These are phyloP conservation scores for Erannis defoliaria DNA, from an alignment of 2,888 invertebrate species.

Conservation along the genomic window DNA sequence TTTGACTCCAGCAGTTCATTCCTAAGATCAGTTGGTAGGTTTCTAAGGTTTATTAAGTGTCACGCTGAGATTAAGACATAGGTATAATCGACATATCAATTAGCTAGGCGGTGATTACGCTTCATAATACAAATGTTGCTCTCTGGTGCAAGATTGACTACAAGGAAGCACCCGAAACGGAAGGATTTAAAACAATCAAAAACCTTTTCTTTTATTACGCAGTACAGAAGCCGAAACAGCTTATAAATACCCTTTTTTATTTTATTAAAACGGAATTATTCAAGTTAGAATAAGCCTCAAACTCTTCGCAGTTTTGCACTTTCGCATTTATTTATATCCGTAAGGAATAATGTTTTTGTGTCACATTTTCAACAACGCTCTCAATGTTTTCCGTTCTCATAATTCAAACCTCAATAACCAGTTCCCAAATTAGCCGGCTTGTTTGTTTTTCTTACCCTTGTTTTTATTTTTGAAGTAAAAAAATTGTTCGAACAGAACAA, in stretches of 20 bases:
- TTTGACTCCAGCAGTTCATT: conserved; percentile 19
- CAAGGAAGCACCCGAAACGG: too few relatives aligned
- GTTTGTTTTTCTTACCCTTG: conserved; percentile 26
- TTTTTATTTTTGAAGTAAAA: conserved; percentile 14
- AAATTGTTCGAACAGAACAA: conserved; percentile 33
- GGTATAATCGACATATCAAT: background rate
- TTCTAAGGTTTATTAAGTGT: background rate
- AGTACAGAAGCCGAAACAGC: too few relatives aligned
- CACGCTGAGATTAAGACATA: background rate
- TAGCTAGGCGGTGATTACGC: too few relatives aligned
- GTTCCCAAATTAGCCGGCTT: conserved; percentile 26
- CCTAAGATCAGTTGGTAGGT: background rate
- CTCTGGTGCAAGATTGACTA: too few relatives aligned
- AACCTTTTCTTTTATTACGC: too few relatives aligned
- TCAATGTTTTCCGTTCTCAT: conserved; percentile 10
- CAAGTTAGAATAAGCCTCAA: too few relatives aligned
- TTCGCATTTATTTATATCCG: too few relatives aligned
- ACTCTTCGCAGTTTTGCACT: background rate
- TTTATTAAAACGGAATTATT: too few relatives aligned
- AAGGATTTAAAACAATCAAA: too few relatives aligned
- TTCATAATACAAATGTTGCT: too few relatives aligned
- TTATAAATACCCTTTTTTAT: too few relatives aligned
- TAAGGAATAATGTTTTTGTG: background rate
- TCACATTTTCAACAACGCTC: conserved; percentile 3
- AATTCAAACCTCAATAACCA: conserved; percentile 22